Evolutionary conservation across 2,888 invertebrate genomes (phyloP), one percentile per base, ranked within the genome.

Genomic region (Philonicus albiceps): DNA sequence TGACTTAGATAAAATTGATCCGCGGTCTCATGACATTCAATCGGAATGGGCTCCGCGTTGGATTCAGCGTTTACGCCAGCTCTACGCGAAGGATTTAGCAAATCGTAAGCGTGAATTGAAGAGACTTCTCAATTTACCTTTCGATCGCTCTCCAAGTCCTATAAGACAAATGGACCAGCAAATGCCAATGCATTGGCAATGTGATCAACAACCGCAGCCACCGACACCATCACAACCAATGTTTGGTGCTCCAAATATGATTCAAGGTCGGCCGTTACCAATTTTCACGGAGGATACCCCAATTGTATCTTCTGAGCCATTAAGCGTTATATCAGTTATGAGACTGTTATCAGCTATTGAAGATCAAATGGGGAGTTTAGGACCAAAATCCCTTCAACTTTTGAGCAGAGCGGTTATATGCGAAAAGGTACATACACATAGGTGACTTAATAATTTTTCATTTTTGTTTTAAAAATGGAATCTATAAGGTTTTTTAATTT

Each of bases 311-410:
- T 43, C 74, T 11, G 87, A 83, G 43, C 87, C 87, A 31, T 76
- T 88, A 40, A 87, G 87, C 53, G 87, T 88, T 64, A 87, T 87
- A 49, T 86, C 87, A 31, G 87, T 88, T 16, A 53, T 88, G 85
- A 84, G 88, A 85, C 84, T 88, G n/a, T 85, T 87, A 86, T 81
- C 87, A 27, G 88, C 88, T 80, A 86, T 88, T 55, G 88, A 88
- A 85, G 87, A 87, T 55, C 85, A 87, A 19, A 87, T 88, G 86
- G 88, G 88, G 37, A 88, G 88, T 78, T 86, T 88, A 74, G 88
- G 88, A 30, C 87, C 87, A 64, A 84, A 87, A 81, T 87, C 87
- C 53, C 85, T 88, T 72, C 87, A 88, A 53, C 87, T 88, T 22
- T 87, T 88, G 43, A 87, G 87, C 55, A 76, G 87, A 78, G 87